These are phyloP conservation scores for Burhinus bistriatus DNA, from an alignment of 2,113 vertebrate genomes.

Conservation along the genomic window DNA sequence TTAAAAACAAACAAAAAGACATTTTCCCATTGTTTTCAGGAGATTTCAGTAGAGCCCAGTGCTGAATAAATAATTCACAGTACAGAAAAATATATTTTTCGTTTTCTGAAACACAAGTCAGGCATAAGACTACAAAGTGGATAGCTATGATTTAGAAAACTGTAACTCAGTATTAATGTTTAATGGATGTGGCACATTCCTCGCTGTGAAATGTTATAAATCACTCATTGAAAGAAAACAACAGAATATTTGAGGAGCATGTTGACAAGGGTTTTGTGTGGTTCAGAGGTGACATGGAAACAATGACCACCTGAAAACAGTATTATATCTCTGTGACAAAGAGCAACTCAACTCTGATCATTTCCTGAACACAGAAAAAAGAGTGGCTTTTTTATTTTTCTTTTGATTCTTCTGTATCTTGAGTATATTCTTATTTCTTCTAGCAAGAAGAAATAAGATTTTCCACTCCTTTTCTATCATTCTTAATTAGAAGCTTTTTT, in stretches of 20 bases:
- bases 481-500: conserved; percentile 48
- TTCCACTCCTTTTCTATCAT: conserved; percentile 24
- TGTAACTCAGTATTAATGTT: conserved; percentile 45
- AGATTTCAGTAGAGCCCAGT: not conserved
- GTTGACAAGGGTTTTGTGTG: not conserved
- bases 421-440: conserved; percentile 34
- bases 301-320: conserved; percentile 37
- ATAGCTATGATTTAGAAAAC: conserved; percentile 56
- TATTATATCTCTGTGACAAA: conserved; percentile 27
- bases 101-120: conserved; percentile 38
- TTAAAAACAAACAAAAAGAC: not conserved
- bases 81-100: conserved; percentile 8
- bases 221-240: conserved; percentile 42
- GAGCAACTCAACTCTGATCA: not conserved
- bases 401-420: conserved; percentile 13
- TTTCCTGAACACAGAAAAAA: not conserved
- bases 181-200: conserved; percentile 49
- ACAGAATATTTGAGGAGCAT: conserved; percentile 37
- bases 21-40: not conserved
- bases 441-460: conserved; percentile 25
- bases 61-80: conserved; percentile 33
- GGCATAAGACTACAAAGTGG: not conserved
- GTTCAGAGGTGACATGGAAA: conserved; percentile 47
- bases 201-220: conserved; percentile 53
- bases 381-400: not conserved